Evolutionary conservation across 1,140 invertebrate species (phyloP).

Genomic region (Polypedilum vanderplanki): DNA sequence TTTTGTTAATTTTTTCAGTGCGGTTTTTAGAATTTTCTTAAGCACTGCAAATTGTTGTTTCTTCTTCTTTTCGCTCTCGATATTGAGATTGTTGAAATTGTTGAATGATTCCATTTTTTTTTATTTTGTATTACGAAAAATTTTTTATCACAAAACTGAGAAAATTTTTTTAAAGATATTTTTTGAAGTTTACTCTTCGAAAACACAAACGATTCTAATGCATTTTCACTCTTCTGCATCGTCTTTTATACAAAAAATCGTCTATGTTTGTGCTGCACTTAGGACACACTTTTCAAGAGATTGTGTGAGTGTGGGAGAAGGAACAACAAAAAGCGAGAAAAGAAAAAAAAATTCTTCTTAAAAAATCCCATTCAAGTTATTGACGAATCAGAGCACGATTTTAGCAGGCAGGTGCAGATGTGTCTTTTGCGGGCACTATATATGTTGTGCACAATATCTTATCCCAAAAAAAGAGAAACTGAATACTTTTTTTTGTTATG

Average conservation of each 20-base stretch:
- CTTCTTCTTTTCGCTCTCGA: not conserved
- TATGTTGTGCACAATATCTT: conserved; percentile 21
- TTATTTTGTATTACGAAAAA: not conserved
- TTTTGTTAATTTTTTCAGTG: not conserved
- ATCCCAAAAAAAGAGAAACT: conserved; percentile 23
- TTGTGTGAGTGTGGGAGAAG: not conserved
- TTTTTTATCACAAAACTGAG: not conserved
- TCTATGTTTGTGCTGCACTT: not conserved
- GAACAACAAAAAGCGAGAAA: not conserved
- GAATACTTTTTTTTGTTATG: conserved; percentile 26
- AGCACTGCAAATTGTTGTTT: not conserved
- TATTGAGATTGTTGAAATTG: not conserved
- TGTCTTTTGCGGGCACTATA: not conserved
- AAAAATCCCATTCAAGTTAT: conserved; percentile 14
- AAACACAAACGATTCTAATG: conserved; percentile 23
- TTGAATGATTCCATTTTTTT: conserved; percentile 26
- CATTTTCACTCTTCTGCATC: not conserved
- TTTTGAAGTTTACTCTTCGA: conserved; percentile 18
- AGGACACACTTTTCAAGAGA: not conserved
- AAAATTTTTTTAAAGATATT: not conserved
- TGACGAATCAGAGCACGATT: conserved; percentile 18
- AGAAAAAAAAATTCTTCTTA: not conserved
- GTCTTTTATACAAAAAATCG: conserved; percentile 22
- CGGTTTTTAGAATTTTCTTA: not conserved
- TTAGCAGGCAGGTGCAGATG: conserved; percentile 15